phyloP scores from a whole-genome alignment of 2,797 vertebrate genomes.

The Oophaga sylvatica region DNA sequence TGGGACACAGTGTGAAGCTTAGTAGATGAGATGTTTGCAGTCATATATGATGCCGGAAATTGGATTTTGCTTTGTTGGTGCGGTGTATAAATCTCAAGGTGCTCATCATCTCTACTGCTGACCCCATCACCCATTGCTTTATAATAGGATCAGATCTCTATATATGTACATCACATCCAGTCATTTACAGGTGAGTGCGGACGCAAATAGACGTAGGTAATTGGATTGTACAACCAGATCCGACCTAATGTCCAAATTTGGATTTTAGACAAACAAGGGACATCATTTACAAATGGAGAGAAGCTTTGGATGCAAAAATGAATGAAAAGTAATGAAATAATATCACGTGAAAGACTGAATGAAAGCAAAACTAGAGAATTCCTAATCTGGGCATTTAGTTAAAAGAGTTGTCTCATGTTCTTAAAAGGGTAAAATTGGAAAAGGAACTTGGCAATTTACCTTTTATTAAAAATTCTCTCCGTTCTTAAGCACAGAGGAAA shows the following conservation, averaged over 20 bases:
- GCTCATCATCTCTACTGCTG: conserved; percentile 7
- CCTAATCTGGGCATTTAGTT: neutral
- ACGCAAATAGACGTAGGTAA: neutral
- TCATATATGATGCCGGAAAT: conserved; percentile 41
- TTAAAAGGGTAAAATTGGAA: too few relatives aligned
- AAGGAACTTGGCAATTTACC: too few relatives aligned
- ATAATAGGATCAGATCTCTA: neutral
- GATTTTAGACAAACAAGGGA: neutral
- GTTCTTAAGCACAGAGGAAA: too few relatives aligned
- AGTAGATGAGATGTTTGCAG: conserved; percentile 26
- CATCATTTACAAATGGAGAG: neutral
- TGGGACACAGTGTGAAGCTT: conserved; percentile 42
- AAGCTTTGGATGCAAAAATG: neutral
- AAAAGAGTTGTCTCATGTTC: too few relatives aligned
- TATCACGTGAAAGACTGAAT: neutral
- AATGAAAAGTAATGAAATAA: neutral
- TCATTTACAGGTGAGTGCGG: neutral
- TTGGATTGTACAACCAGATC: neutral
- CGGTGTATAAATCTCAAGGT: conserved; percentile 8
- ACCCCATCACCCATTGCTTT: conserved; percentile 1
- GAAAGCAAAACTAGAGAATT: neutral
- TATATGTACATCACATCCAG: neutral
- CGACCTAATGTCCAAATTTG: neutral
- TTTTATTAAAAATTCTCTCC: too few relatives aligned
- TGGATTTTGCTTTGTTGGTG: conserved; percentile 33